Evolutionary conservation across 2,113 vertebrate species (phyloP).

Genomic region (Pygoscelis adeliae): DNA sequence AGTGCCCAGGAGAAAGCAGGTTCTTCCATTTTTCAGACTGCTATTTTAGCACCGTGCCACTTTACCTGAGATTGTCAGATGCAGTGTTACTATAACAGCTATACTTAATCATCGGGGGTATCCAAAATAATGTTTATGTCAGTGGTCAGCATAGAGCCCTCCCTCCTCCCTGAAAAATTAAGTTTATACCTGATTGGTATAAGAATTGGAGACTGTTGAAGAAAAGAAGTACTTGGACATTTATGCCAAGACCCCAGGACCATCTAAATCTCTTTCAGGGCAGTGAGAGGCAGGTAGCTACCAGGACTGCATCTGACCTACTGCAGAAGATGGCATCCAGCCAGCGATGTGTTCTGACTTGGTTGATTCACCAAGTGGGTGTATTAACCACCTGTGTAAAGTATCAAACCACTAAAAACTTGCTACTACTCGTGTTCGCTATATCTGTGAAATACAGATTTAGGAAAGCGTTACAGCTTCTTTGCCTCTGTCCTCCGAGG

Average conservation of each 20-base stretch:
- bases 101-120: fast-evolving
- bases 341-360: neutral
- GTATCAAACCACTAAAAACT: neutral
- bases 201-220: neutral
- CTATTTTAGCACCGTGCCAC: neutral
- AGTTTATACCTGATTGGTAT: neutral
- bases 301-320: neutral
- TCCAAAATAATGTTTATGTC: neutral
- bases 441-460: neutral
- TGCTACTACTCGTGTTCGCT: neutral
- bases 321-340: neutral
- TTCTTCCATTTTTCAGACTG: neutral
- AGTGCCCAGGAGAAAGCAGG: neutral
- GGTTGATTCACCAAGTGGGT: neutral
- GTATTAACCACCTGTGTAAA: neutral
- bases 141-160: neutral
- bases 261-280: neutral
- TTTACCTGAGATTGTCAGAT: neutral
- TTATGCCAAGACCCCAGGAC: neutral
- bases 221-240: neutral
- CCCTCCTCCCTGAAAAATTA: neutral
- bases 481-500: neutral
- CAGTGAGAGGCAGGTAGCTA: neutral
- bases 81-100: neutral
- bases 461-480: neutral